A percentile compares a stretch with the other conserved stretches of the same genome.
These are phyloP conservation scores for Ianthella basta DNA, from an alignment of 37 sponge, comb jelly and placozoan genomes.

Conservation along the genomic window DNA sequence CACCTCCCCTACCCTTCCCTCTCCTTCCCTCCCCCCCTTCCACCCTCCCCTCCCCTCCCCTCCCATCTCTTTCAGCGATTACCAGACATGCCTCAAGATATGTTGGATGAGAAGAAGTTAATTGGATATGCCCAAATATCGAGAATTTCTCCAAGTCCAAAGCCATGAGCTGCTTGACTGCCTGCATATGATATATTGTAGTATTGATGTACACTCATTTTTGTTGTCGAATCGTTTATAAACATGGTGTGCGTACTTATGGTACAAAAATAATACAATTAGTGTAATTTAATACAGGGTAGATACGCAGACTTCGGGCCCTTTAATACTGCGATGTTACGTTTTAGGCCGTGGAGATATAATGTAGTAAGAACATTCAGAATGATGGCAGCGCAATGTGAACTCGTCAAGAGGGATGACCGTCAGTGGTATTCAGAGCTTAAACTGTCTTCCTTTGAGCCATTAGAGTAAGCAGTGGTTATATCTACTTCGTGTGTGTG, in stretches of 20 bases:
- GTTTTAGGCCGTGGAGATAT: too few species aligned
- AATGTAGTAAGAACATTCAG: too few species aligned
- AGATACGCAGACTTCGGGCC: too few species aligned
- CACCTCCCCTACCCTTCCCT: too few species aligned
- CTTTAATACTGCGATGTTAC: too few species aligned
- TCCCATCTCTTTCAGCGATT: neutral
- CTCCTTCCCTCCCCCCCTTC: too few species aligned
- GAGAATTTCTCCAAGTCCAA: neutral
- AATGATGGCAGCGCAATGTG: too few species aligned
- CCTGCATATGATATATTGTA: neutral
- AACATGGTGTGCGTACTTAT: neutral
- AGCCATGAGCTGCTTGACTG: neutral
- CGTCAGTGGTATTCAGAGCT: conserved; percentile 1
- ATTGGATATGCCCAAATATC: conserved; percentile 75
- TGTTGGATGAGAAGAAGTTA: conserved; percentile 69
- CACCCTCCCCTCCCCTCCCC: neutral
- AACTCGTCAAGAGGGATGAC: neutral
- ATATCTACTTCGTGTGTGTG: too few species aligned
- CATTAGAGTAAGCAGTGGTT: neutral
- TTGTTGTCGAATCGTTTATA: neutral
- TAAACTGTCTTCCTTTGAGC: conserved; percentile 12
- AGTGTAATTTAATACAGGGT: too few species aligned
- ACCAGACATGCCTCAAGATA: conserved; percentile 33
- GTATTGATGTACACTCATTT: neutral
- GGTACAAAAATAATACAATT: neutral